phyloP scores from a whole-genome alignment of 2,797 vertebrate genomes.

The Anguilla pacifica region DNA sequence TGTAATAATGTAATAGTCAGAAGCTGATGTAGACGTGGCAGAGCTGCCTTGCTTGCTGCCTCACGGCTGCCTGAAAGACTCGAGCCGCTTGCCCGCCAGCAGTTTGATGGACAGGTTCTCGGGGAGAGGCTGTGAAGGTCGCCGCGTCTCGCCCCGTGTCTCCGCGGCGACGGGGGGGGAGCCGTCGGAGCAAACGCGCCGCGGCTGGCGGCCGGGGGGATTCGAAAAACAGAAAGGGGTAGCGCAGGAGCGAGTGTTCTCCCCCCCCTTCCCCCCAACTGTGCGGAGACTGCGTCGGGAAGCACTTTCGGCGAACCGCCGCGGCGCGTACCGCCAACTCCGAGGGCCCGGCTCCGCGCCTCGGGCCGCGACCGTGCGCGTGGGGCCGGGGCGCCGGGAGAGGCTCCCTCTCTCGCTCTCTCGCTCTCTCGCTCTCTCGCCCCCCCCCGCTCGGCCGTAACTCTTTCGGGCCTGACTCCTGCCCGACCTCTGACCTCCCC shows the following conservation, averaged over 20 bases:
- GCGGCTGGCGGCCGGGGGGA: not conserved
- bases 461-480: not conserved
- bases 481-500: constrained; percentile 27
- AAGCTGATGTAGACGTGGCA: not conserved
- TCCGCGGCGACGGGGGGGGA: not conserved
- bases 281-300: not conserved
- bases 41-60: not conserved
- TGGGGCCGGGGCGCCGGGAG: not conserved
- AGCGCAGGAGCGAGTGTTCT: not conserved
- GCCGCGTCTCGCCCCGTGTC: not conserved
- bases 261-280: not conserved
- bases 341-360: not conserved
- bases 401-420: not conserved
- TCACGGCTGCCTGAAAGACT: not conserved
- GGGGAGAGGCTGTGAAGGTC: not conserved
- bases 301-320: not conserved
- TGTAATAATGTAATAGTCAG: not conserved
- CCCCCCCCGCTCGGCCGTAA: not conserved
- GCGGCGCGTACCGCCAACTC: too few relatives aligned
- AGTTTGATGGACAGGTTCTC: not conserved
- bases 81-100: not conserved
- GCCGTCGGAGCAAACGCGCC: not conserved
- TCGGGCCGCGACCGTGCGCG: not conserved
- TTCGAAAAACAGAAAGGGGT: not conserved
- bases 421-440: not conserved